Base-by-base conservation (phyloP, 2,888 invertebrate species). In the Ctenicera cuprea region DNA sequence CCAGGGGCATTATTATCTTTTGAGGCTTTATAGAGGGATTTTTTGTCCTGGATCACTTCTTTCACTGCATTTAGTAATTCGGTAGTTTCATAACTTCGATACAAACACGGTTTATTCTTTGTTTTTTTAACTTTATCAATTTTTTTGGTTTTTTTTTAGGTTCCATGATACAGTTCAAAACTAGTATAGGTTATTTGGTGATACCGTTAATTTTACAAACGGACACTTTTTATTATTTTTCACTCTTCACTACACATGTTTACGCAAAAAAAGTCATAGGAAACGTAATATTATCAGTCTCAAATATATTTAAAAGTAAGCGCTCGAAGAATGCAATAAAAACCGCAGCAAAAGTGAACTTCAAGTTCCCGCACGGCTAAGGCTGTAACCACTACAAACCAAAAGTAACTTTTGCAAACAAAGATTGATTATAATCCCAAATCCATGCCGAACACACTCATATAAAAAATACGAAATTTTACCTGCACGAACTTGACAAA, bases 111-210 rank as follows among this genome's bases (percentile, higher is more conserved):
- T 48, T 48, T 20, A 12, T 48, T 48, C 20, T 48, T 20, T 20
- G 7, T 20, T 48, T 18, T 48, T 48, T 18, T 18, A 48, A 16
- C 16, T 16, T 11, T 48, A 48, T 48, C 11, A 18, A 3, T 9
- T 18, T 20, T 18, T 48, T 48, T 18, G n/a, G n/a, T n/a, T n/a
- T n/a, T n/a, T 48, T 48, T 7, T 48, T 18, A 48, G 48, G 48
- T 18, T 8, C 16, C 48, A 20, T 48, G 18, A 18, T 48, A 16
- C 20, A 48, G 48, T 48, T 48, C 18, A 14, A 16, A 48, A 48
- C 3, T 48, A 48, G 48, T 48, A 48, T 48, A 48, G 48, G 48
- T 48, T 48, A 48, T 48, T 48, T 48, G 48, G 48, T 48, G 48
- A 48, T 48, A 48, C 48, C 48, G 16, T 48, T 20, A 48, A 20